Evolutionary conservation across 2,113 vertebrate species (phyloP).

Genomic region (Guaruba guarouba): DNA sequence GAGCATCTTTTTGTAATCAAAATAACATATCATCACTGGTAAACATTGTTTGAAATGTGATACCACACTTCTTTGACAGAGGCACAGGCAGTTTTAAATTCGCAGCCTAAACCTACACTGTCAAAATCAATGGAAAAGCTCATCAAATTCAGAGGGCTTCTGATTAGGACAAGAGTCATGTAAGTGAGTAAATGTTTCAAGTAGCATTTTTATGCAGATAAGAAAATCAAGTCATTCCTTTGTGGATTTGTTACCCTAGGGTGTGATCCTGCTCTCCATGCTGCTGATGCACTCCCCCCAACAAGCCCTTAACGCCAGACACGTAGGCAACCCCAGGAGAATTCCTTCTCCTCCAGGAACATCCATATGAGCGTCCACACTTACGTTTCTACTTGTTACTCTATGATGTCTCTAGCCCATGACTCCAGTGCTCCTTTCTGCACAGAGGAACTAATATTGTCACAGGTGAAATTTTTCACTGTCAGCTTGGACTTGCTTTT

Average conservation of each 20-base stretch:
- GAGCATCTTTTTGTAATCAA: slow-evolving; percentile 39
- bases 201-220: not conserved
- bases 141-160: not conserved
- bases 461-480: not conserved
- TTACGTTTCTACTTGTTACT: not conserved
- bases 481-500: not conserved
- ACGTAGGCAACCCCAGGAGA: not conserved
- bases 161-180: not conserved
- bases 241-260: not conserved
- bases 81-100: not conserved
- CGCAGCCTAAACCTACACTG: not conserved
- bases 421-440: not conserved
- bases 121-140: not conserved
- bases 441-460: not conserved
- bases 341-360: not conserved
- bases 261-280: not conserved
- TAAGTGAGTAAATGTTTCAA: not conserved
- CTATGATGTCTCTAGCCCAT: not conserved
- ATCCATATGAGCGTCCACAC: not conserved
- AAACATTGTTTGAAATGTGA: slow-evolving; percentile 23
- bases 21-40: slow-evolving; percentile 37
- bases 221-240: not conserved
- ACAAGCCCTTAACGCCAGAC: accelerated
- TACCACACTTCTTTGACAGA: not conserved
- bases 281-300: not conserved